Evolutionary conservation across 2,888 invertebrate genomes (phyloP).

Genomic region (Brachypalpus laphriformis): DNA sequence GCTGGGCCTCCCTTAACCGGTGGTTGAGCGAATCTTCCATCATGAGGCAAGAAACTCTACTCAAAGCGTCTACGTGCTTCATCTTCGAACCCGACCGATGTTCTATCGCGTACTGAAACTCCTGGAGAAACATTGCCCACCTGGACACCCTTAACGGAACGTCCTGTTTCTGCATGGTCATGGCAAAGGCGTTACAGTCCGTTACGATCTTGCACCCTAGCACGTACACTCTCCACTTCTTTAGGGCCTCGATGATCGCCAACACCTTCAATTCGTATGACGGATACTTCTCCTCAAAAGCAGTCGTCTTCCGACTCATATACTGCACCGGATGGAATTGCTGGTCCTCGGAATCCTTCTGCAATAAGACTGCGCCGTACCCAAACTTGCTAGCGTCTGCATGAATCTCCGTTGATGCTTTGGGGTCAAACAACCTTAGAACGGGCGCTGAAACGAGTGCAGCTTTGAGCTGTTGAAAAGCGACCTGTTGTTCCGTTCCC

Average conservation of each 20-base stretch:
- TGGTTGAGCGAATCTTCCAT: background rate
- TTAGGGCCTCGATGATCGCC: slow-evolving; percentile 9
- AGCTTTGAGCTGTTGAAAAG: background rate
- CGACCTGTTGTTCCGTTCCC: background rate
- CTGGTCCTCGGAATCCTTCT: slow-evolving; percentile 66
- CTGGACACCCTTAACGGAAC: background rate
- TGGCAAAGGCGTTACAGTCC: background rate
- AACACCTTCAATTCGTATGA: slow-evolving; percentile 19
- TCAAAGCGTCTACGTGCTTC: background rate
- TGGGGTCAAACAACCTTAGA: background rate
- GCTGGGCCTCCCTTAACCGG: slow-evolving; percentile 12
- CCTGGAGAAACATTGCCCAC: background rate
- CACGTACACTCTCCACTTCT: background rate
- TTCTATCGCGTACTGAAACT: background rate
- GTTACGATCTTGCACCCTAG: background rate
- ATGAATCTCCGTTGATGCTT: background rate
- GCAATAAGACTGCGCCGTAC: slow-evolving; percentile 77
- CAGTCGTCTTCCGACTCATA: slow-evolving; percentile 63
- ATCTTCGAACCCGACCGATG: background rate
- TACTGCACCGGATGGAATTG: slow-evolving; percentile 75
- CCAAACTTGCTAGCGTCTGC: slow-evolving; percentile 61
- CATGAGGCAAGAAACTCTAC: background rate
- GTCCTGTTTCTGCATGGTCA: background rate
- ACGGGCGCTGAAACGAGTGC: background rate
- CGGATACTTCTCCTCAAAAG: slow-evolving; percentile 71